Evolutionary conservation across 2,797 vertebrate genomes (phyloP).

Genomic region (Alectoris magna): DNA sequence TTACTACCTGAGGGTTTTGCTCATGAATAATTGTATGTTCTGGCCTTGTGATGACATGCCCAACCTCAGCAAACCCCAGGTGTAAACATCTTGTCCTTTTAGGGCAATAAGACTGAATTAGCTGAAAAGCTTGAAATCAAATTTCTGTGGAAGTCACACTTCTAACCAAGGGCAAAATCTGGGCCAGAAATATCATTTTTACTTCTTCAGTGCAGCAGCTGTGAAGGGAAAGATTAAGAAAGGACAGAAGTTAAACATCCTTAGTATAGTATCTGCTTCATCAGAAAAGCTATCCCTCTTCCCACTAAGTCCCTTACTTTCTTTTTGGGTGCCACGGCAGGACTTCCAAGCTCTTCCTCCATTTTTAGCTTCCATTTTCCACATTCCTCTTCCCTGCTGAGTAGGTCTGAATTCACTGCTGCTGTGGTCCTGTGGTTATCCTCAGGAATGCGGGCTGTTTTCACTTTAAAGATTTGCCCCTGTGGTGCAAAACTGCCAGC

Average conservation of each 20-base stretch:
- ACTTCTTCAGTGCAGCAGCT: not conserved
- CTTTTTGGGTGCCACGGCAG: not conserved
- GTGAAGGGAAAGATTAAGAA: not conserved
- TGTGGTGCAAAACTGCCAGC: not conserved
- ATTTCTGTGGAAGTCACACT: not conserved
- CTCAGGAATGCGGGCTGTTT: not conserved
- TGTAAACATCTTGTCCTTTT: not conserved
- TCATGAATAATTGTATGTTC: not conserved
- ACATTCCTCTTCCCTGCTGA: not conserved
- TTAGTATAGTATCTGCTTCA: not conserved
- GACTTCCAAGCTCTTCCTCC: not conserved
- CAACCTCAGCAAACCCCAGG: not conserved
- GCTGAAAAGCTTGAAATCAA: not conserved
- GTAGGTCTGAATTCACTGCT: not conserved
- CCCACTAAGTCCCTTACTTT: not conserved
- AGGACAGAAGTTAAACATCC: not conserved
- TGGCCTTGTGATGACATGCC: not conserved
- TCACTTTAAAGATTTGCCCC: not conserved
- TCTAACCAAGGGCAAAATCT: not conserved
- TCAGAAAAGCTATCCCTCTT: not conserved
- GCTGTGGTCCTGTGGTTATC: not conserved
- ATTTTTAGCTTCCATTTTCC: not conserved
- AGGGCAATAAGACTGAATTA: not conserved
- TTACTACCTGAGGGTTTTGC: not conserved
- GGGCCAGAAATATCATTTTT: not conserved